phyloP scores from a whole-genome alignment of 2,113 vertebrate species.

The Dicaeum eximium region DNA sequence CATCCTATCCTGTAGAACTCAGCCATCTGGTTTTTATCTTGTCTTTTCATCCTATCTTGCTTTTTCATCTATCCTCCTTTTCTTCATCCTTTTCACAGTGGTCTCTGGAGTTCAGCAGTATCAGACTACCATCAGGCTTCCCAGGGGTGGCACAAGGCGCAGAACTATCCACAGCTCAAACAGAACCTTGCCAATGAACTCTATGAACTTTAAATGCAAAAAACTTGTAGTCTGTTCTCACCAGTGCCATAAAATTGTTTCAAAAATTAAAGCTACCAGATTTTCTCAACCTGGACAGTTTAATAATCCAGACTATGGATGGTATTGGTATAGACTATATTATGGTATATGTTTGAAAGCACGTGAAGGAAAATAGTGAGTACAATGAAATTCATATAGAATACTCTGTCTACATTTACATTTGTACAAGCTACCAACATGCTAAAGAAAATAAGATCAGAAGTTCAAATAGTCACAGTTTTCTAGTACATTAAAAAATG shows the following conservation, averaged over 20 bases:
- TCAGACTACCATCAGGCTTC: not conserved
- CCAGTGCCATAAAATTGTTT: not conserved
- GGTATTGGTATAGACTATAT: too few relatives aligned
- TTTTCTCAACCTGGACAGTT: not conserved
- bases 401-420: not conserved
- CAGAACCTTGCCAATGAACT: not conserved
- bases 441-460: not conserved
- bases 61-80: not conserved
- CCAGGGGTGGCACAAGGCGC: accelerated
- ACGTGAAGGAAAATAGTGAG: not conserved
- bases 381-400: not conserved
- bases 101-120: not conserved
- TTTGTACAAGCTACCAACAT: not conserved
- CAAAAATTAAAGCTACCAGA: not conserved
- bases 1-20: not conserved
- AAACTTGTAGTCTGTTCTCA: not conserved
- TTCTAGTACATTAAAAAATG: not conserved
- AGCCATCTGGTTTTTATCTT: not conserved
- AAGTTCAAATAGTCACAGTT: not conserved
- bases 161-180: not conserved
- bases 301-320: not conserved
- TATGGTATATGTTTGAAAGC: not conserved
- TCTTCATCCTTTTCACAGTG: not conserved
- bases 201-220: not conserved
- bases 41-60: not conserved